Percentiles rank a stretch among this genome's conserved stretches.
Conservation (phyloP, 2,888 invertebrate species). For the Dorcus hopei region DNA sequence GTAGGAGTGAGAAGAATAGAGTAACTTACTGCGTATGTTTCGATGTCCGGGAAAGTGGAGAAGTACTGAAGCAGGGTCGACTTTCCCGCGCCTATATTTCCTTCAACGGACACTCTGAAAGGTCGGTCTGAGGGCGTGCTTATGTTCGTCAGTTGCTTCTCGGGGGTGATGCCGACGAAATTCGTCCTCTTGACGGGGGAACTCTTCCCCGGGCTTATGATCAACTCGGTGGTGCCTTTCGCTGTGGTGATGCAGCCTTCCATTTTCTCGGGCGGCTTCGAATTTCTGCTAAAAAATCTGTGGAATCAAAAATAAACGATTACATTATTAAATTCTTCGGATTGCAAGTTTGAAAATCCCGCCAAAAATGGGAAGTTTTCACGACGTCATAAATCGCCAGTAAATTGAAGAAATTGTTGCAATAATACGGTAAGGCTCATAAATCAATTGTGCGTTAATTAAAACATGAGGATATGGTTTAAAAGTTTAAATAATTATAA, state of each 20-base stretch:
- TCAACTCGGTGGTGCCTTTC: slow-evolving; percentile 30
- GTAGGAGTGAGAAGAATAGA: too few relatives aligned
- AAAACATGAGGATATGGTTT: too few relatives aligned
- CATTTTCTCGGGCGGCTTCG: slow-evolving; percentile 26
- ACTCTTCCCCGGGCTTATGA: slow-evolving; percentile 26
- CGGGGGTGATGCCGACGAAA: slow-evolving; percentile 42
- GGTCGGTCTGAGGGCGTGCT: slow-evolving; percentile 42
- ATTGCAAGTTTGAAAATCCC: too few relatives aligned
- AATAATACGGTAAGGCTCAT: too few relatives aligned
- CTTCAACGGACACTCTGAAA: slow-evolving; percentile 49
- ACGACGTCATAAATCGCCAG: too few relatives aligned
- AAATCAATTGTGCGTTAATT: too few relatives aligned
- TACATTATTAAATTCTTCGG: too few relatives aligned
- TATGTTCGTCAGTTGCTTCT: slow-evolving; percentile 38
- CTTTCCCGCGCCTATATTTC: slow-evolving; percentile 51
- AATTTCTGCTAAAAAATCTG: background rate
- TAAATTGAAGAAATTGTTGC: too few relatives aligned
- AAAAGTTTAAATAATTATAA: too few relatives aligned
- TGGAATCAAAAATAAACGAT: background rate
- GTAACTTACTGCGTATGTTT: slow-evolving; percentile 45
- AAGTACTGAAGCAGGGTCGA: slow-evolving; percentile 49
- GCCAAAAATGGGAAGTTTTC: too few relatives aligned
- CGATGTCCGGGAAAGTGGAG: slow-evolving; percentile 40
- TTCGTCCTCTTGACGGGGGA: slow-evolving; percentile 31
- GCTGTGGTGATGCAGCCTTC: slow-evolving; percentile 36